Evolutionary conservation across 2,888 invertebrate species (phyloP).

Genomic region (Lasius platythorax): DNA sequence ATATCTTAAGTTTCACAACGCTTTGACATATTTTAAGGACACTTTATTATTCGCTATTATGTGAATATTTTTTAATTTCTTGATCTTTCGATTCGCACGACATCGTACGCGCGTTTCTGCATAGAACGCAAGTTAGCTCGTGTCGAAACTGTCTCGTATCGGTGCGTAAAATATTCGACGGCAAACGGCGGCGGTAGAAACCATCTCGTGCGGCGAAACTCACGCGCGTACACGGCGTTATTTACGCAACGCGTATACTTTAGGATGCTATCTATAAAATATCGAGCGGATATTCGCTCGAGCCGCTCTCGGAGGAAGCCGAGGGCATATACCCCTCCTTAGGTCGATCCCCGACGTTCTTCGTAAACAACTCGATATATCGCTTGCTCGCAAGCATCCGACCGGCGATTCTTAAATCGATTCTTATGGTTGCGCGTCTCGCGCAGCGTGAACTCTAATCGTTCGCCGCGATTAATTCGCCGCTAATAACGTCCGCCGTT

Average conservation of each 20-base stretch:
- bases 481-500: conserved; percentile 30
- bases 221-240: conserved; percentile 42
- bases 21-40: neutral
- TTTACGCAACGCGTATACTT: conserved; percentile 64
- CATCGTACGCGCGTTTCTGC: neutral
- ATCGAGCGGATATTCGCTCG: conserved; percentile 31
- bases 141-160: conserved; percentile 58
- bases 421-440: neutral
- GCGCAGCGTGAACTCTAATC: conserved; percentile 39
- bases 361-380: conserved; percentile 47
- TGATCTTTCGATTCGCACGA: neutral
- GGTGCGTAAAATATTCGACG: conserved; percentile 51
- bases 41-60: neutral
- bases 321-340: conserved; percentile 17
- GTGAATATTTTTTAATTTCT: neutral
- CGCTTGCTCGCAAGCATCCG: conserved; percentile 24
- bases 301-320: conserved; percentile 26
- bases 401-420: conserved; percentile 30
- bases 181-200: conserved; percentile 57
- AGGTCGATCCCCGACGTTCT: conserved; percentile 8
- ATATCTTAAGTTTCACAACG: neutral
- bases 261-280: conserved; percentile 54
- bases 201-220: conserved; percentile 37
- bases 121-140: conserved; percentile 33
- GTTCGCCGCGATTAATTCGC: conserved; percentile 37